A percentile compares a stretch with the other conserved stretches of the same genome.
These are phyloP conservation scores for Eulimnadia texana DNA, from an alignment of 1,140 invertebrate species.

Conservation along the genomic window DNA sequence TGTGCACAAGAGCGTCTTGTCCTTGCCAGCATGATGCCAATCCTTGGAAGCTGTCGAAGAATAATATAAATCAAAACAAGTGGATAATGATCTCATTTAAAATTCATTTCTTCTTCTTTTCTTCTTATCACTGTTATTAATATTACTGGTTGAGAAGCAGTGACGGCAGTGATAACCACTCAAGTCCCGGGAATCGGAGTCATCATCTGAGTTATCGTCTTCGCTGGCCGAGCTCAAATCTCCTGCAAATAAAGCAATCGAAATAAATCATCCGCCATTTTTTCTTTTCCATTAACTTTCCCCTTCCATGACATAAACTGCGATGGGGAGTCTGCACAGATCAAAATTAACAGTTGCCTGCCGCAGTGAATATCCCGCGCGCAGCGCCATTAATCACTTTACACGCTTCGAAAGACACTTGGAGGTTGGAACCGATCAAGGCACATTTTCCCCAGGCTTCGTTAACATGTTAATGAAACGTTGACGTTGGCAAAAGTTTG, in stretches of 20 bases:
- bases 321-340: background rate
- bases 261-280: no score
- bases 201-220: conserved; percentile 85
- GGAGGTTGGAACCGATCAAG: no score
- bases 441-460: background rate
- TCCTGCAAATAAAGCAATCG: conserved; percentile 24
- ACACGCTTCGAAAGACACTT: no score
- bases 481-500: background rate
- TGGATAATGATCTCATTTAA: background rate
- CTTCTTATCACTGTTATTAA: no score
- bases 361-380: background rate
- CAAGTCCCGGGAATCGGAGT: conserved; percentile 70
- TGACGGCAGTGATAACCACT: conserved; percentile 37
- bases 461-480: background rate
- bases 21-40: conserved; percentile 64
- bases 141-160: conserved; percentile 49
- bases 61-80: conserved; percentile 14
- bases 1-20: conserved; percentile 56
- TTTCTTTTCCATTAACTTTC: no score
- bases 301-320: no score
- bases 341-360: background rate
- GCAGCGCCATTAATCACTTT: background rate
- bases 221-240: conserved; percentile 79
- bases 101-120: no score
- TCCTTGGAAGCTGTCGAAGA: conserved; percentile 44